A percentile compares a stretch with the other conserved stretches of the same genome.
phyloP scores from a whole-genome alignment of 2,888 invertebrate genomes.

The Chydorus sphaericus region DNA sequence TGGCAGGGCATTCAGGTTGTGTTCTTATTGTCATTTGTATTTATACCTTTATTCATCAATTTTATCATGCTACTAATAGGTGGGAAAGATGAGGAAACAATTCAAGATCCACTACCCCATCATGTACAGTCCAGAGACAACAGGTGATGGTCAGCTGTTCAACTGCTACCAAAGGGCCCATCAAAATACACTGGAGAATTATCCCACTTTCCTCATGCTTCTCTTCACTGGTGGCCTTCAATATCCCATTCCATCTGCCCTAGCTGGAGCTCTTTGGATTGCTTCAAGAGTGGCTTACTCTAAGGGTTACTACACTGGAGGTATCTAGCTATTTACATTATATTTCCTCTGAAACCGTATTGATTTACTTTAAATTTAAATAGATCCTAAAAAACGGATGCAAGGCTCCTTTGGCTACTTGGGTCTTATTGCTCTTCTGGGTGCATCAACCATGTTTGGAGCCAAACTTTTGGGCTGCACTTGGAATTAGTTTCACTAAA shows the following conservation, averaged over 20 bases:
- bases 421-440: conserved; percentile 25
- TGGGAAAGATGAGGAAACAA: conserved; percentile 27
- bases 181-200: conserved; percentile 31
- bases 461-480: conserved; percentile 20
- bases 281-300: conserved; percentile 32
- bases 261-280: conserved; percentile 30
- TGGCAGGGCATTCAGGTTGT: conserved; percentile 27
- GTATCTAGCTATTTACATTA: conserved; percentile 21
- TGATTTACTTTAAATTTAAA: background rate
- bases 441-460: conserved; percentile 23
- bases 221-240: conserved; percentile 32
- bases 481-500: conserved; percentile 3
- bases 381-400: conserved; percentile 26
- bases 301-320: conserved; percentile 33
- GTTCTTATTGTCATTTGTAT: background rate
- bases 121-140: conserved; percentile 34
- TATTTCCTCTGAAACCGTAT: background rate
- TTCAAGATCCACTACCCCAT: conserved; percentile 29
- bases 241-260: conserved; percentile 30
- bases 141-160: conserved; percentile 28
- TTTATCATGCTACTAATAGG: conserved; percentile 18
- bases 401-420: conserved; percentile 26
- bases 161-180: conserved; percentile 35
- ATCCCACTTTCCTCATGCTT: conserved; percentile 28
- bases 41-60: background rate